phyloP scores from a whole-genome alignment of 92 coral and sea anemone species.

The Zoanthus sansibaricus region DNA sequence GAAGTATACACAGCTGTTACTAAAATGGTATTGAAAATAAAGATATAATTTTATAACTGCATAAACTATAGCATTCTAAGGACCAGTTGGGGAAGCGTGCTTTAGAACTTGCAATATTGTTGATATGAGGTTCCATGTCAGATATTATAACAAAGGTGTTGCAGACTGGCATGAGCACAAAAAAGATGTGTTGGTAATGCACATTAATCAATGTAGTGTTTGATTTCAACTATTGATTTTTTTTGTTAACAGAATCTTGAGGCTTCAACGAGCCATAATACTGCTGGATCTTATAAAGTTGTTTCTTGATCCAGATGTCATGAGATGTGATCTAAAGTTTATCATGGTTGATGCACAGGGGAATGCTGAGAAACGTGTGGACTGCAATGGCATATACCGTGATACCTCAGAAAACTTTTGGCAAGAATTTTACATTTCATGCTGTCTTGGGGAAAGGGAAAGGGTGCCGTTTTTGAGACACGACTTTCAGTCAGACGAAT shows the following conservation, averaged over 20 bases:
- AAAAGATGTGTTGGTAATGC: too few species aligned
- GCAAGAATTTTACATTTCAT: constrained; percentile 65
- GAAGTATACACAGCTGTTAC: too few species aligned
- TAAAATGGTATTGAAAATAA: too few species aligned
- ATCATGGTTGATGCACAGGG: constrained; percentile 28
- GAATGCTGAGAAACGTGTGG: constrained; percentile 28
- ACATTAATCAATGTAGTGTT: too few species aligned
- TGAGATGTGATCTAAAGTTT: constrained; percentile 26
- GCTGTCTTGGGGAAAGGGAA: constrained; percentile 69
- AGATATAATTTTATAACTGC: too few species aligned
- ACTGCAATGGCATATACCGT: constrained; percentile 67
- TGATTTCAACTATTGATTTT: too few species aligned
- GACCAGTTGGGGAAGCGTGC: too few species aligned
- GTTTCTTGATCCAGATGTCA: constrained; percentile 16
- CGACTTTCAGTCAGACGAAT: constrained; percentile 46
- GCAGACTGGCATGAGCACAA: too few species aligned
- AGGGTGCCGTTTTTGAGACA: constrained; percentile 61
- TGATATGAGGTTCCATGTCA: too few species aligned
- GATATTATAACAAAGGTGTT: too few species aligned
- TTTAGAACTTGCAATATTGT: too few species aligned
- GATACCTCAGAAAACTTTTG: constrained; percentile 70
- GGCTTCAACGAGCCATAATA: constrained; percentile 25
- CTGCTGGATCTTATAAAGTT: constrained; percentile 21
- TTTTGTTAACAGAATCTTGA: constrained; percentile 17
- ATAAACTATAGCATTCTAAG: too few species aligned